Conservation (phyloP, 1,140 invertebrate genomes). For the Dendrolimus kikuchii region DNA sequence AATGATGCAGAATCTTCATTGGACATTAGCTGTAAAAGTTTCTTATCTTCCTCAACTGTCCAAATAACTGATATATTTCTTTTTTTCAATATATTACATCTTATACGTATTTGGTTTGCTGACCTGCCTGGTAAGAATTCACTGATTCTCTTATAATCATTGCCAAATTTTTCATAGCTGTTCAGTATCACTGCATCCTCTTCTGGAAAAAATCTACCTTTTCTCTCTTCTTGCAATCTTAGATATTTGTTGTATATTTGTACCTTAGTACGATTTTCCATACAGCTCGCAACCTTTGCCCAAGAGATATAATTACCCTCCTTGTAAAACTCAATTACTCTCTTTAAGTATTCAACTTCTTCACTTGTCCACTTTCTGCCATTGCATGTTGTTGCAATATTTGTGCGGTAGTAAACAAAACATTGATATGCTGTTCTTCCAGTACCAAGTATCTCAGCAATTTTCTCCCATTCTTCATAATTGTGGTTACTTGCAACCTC, state of each 20-base stretch:
- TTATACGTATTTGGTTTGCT: conserved; percentile 32
- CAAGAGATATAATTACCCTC: conserved; percentile 78
- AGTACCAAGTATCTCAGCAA: conserved; percentile 73
- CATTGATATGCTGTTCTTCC: conserved; percentile 77
- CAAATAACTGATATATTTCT: conserved; percentile 45
- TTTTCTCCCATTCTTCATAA: conserved; percentile 76
- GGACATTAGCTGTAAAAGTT: conserved; percentile 46
- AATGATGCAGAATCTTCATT: conserved; percentile 41
- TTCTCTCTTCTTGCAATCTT: conserved; percentile 65
- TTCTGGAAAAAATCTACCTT: conserved; percentile 74
- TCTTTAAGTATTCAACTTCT: conserved; percentile 74
- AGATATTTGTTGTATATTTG: conserved; percentile 76
- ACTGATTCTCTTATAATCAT: conserved; percentile 67
- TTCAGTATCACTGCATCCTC: conserved; percentile 76
- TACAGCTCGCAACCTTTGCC: conserved; percentile 74
- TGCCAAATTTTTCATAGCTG: conserved; percentile 75
- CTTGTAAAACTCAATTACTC: conserved; percentile 71
- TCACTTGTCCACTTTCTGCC: conserved; percentile 71
- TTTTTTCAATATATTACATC: conserved; percentile 42
- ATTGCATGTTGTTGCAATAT: conserved; percentile 47
- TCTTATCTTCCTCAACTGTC: conserved; percentile 53
- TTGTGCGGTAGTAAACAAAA: conserved; percentile 76
- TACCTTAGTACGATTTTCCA: conserved; percentile 74
- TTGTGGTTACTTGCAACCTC: conserved; percentile 62
- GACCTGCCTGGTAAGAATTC: conserved; percentile 48